phyloP scores from a whole-genome alignment of 2,113 vertebrate genomes.

The chimpanzee (Pan troglodytes) region NHGRI_mPanTro3-v2.1_pri NC_072408.2:86003001-86003500 shows the following conservation, averaged over 20 bases:
- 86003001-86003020: neutral
- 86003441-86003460: neutral
- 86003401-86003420: neutral
- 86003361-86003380: neutral
- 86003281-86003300: neutral
- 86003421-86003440: neutral
- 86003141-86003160: neutral
- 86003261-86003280: neutral
- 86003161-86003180: neutral
- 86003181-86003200: neutral
- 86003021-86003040: neutral
- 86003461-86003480: neutral
- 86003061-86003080: neutral
- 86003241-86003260: neutral
- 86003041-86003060: neutral
- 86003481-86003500: accelerated
- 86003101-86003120: neutral
- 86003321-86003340: neutral
- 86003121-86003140: neutral
- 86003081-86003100: neutral
- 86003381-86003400: neutral
- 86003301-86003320: neutral
- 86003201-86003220: neutral
- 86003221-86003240: accelerated
- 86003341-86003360: neutral